These are phyloP conservation scores for Amblyopsis hoosieri DNA, from an alignment of 2,797 vertebrate species.

Conservation along the genomic window DNA sequence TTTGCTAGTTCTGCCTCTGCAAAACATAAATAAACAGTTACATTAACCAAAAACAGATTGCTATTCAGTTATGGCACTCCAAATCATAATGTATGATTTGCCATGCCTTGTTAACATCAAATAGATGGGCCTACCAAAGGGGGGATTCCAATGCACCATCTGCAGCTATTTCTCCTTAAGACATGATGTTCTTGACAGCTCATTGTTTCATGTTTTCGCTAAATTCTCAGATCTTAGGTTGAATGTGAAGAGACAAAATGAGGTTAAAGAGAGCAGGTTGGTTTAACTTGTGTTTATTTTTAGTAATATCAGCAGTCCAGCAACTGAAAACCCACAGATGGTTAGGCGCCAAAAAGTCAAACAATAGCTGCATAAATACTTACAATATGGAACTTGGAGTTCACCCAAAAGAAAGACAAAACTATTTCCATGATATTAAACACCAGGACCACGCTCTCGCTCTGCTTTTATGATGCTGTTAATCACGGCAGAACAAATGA, in stretches of 20 bases:
- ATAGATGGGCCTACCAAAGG: too few relatives aligned
- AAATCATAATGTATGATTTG: too few relatives aligned
- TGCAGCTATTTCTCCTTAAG: background rate
- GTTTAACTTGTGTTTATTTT: background rate
- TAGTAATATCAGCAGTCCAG: background rate
- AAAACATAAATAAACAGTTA: too few relatives aligned
- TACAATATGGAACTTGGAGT: background rate
- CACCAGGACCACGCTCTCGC: slow-evolving; percentile 3
- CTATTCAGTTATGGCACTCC: too few relatives aligned
- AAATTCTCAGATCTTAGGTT: background rate
- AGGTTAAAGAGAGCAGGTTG: background rate
- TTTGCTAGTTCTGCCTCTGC: too few relatives aligned
- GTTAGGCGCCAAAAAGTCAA: background rate
- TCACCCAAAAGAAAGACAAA: slow-evolving; percentile 1
- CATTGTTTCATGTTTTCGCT: background rate
- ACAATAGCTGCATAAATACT: slow-evolving; percentile 4
- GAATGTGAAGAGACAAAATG: background rate
- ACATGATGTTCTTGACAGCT: background rate
- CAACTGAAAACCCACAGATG: background rate
- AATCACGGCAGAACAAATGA: slow-evolving; percentile 12
- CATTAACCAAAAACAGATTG: too few relatives aligned
- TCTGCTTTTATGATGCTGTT: slow-evolving; percentile 5
- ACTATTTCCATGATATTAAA: slow-evolving; percentile 13
- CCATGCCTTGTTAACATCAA: too few relatives aligned
- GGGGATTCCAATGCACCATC: too few relatives aligned